Conservation (phyloP, 2,797 vertebrate species). For the Acanthurus lineatus region DNA sequence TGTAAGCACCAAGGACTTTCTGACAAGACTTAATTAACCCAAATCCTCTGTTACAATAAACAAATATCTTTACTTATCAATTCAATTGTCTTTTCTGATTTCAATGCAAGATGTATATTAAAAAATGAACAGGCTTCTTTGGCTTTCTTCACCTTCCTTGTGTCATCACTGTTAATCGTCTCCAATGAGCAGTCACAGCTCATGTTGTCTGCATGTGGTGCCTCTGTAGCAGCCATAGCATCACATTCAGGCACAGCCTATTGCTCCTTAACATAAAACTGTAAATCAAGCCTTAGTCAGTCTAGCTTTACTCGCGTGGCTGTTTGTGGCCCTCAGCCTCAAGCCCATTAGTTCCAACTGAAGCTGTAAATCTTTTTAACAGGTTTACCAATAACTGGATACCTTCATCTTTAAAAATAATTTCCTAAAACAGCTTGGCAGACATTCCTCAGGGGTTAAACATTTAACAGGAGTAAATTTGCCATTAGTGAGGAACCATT, state of each 20-base stretch:
- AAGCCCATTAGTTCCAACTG: background rate
- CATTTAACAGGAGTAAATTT: background rate
- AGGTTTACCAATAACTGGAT: background rate
- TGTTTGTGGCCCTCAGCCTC: background rate
- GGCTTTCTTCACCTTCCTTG: background rate
- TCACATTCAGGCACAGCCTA: background rate
- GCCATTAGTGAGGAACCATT: background rate
- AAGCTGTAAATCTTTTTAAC: background rate
- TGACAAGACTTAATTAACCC: too few relatives aligned
- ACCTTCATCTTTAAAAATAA: background rate
- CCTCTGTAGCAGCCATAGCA: background rate
- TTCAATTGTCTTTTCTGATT: too few relatives aligned
- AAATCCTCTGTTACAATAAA: too few relatives aligned
- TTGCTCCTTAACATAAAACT: background rate
- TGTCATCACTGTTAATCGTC: background rate
- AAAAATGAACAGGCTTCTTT: background rate
- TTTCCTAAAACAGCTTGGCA: background rate
- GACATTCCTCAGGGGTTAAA: background rate
- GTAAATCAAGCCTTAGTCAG: too few relatives aligned
- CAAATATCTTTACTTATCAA: too few relatives aligned
- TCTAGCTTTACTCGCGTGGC: background rate
- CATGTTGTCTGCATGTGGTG: too few relatives aligned
- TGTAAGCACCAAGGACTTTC: too few relatives aligned
- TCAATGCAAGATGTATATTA: background rate
- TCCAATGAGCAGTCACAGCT: background rate